These are phyloP conservation scores for Lophius americanus DNA, from an alignment of 2,797 vertebrate genomes.

Conservation along the genomic window DNA sequence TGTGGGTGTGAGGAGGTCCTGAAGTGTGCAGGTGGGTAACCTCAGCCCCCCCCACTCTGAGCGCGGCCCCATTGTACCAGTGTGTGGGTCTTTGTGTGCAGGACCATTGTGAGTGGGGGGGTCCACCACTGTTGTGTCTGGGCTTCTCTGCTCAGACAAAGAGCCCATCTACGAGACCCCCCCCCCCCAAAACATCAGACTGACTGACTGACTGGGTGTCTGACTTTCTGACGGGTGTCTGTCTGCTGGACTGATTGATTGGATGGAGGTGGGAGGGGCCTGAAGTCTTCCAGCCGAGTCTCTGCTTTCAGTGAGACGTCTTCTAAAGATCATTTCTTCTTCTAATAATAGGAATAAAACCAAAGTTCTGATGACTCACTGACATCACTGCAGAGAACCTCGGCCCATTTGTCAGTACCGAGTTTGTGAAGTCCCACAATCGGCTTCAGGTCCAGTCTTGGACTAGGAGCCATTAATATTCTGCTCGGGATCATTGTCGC, in stretches of 20 bases:
- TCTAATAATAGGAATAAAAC: no score
- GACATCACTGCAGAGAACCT: no score
- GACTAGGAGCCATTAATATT: no score
- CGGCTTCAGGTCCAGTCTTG: no score
- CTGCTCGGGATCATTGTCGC: no score
- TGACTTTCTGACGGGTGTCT: slow-evolving; percentile 40
- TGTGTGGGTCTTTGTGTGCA: slow-evolving; percentile 77
- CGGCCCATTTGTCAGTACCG: no score
- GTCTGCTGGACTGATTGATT: slow-evolving; percentile 39
- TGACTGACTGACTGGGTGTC: slow-evolving; percentile 51
- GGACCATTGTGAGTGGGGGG: slow-evolving; percentile 74
- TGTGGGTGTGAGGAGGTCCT: slow-evolving; percentile 29
- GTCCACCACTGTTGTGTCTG: slow-evolving; percentile 83
- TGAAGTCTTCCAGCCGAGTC: slow-evolving; percentile 13
- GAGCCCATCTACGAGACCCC: slow-evolving; percentile 68
- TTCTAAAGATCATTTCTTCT: no score
- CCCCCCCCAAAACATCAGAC: slow-evolving; percentile 60
- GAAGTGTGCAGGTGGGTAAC: slow-evolving; percentile 83
- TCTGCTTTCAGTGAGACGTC: no score
- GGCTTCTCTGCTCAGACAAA: slow-evolving; percentile 78
- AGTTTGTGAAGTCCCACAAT: no score
- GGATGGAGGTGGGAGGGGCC: slow-evolving; percentile 6
- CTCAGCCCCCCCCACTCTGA: slow-evolving; percentile 72
- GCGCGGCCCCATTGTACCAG: slow-evolving; percentile 73
- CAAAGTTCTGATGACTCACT: no score